Conservation (phyloP, 2,888 invertebrate species). For the Folsomia candida region DNA sequence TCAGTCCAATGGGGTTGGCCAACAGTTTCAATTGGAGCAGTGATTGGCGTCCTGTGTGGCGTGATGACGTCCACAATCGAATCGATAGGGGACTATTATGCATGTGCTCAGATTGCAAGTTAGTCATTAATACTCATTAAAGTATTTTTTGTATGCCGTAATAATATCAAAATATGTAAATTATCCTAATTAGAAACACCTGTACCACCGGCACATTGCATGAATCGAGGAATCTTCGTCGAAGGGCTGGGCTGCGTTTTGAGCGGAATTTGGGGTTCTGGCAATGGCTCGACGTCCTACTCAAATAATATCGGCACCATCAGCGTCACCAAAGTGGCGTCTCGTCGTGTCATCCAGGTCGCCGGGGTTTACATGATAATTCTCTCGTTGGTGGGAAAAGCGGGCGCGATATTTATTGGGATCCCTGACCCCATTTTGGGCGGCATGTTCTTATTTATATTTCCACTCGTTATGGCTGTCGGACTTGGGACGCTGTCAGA, state of each 20-base stretch:
- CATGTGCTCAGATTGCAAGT: slow-evolving; percentile 66
- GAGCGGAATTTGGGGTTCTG: slow-evolving; percentile 80
- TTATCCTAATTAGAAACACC: slow-evolving; percentile 69
- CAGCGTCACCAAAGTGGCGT: slow-evolving; percentile 79
- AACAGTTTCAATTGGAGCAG: slow-evolving; percentile 67
- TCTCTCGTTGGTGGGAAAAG: slow-evolving; percentile 72
- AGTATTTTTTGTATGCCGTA: background rate
- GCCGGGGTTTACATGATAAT: slow-evolving; percentile 71
- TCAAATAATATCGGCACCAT: slow-evolving; percentile 88
- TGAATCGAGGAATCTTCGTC: slow-evolving; percentile 80
- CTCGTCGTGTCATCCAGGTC: slow-evolving; percentile 75
- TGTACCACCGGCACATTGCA: slow-evolving; percentile 79
- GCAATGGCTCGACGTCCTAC: slow-evolving; percentile 84
- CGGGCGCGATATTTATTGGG: slow-evolving; percentile 74
- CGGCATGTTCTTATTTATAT: slow-evolving; percentile 78
- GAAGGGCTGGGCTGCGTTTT: slow-evolving; percentile 82
- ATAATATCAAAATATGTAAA: background rate
- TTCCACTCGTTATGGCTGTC: slow-evolving; percentile 77
- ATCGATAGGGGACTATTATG: slow-evolving; percentile 85
- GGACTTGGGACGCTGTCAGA: slow-evolving; percentile 76
- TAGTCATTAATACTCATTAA: slow-evolving; percentile 9
- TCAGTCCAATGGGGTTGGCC: slow-evolving; percentile 76
- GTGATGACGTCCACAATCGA: slow-evolving; percentile 76
- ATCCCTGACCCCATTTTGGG: slow-evolving; percentile 78
- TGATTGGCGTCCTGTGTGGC: slow-evolving; percentile 74